phyloP scores from a whole-genome alignment of 2,797 vertebrate species.

The Denticeps clupeoides region DNA sequence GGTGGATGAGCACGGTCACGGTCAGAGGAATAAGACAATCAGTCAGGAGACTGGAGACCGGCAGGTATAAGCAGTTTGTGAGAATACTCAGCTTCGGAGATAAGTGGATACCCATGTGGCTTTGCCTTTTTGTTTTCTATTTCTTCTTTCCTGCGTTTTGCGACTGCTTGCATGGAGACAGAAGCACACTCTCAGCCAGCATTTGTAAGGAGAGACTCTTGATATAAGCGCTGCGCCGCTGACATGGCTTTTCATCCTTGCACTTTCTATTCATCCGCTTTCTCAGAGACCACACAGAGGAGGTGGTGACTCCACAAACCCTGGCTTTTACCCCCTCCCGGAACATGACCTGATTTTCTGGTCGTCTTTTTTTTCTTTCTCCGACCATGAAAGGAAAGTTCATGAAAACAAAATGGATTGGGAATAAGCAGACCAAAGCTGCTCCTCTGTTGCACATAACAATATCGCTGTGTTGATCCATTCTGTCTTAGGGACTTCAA shows the following conservation, averaged over 20 bases:
- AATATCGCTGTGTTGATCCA: conserved; percentile 32
- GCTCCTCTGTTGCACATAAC: not conserved
- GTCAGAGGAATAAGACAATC: conserved; percentile 10
- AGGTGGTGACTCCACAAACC: conserved; percentile 3
- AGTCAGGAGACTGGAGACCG: conserved; percentile 30
- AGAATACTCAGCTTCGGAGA: not conserved
- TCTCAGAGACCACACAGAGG: not conserved
- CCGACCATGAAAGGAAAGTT: conserved; percentile 6
- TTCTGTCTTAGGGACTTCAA: conserved; percentile 20
- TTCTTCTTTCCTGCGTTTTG: no score
- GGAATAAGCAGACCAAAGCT: conserved; percentile 1
- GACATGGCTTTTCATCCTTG: conserved; percentile 45
- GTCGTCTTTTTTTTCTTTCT: not conserved
- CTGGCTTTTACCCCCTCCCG: not conserved
- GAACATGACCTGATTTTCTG: conserved; percentile 7
- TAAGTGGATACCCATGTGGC: conserved; percentile 10
- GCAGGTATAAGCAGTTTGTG: conserved; percentile 25
- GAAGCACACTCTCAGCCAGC: conserved; percentile 35
- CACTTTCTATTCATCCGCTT: conserved; percentile 44
- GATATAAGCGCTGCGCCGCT: conserved; percentile 49
- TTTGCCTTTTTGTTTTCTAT: conserved; percentile 2
- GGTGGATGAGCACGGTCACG: no score
- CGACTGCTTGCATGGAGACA: no score
- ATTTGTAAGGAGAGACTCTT: conserved; percentile 43
- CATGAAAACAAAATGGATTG: conserved; percentile 7